Evolutionary conservation across 2,113 vertebrate genomes (phyloP).

Genomic region (Tragelaphus imberbis): DNA sequence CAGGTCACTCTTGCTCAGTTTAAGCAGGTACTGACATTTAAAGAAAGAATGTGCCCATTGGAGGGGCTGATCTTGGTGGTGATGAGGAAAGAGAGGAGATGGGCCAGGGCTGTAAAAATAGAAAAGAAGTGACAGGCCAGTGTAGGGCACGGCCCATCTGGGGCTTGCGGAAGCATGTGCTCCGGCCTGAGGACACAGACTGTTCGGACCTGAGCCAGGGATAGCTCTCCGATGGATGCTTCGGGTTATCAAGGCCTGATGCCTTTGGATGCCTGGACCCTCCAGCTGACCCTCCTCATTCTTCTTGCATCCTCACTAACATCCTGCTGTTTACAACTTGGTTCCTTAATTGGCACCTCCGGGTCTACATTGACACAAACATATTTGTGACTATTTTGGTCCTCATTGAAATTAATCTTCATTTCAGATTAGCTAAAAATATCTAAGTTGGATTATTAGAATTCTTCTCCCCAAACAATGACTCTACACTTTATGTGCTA

Average conservation of each 20-base stretch:
- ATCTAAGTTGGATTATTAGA: background rate
- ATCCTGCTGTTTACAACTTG: background rate
- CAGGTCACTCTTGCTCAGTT: background rate
- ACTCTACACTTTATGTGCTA: background rate
- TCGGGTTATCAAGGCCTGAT: background rate
- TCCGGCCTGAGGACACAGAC: background rate
- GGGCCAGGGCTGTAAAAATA: background rate
- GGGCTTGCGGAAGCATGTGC: background rate
- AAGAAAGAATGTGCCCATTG: background rate
- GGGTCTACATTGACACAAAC: background rate
- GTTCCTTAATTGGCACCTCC: background rate
- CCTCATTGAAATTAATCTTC: background rate
- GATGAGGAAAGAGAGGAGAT: background rate
- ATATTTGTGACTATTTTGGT: background rate
- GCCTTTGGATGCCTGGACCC: background rate
- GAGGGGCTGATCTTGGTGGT: background rate
- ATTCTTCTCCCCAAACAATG: background rate
- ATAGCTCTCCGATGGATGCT: background rate
- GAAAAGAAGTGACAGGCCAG: background rate
- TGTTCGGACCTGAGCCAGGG: background rate
- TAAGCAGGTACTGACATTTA: background rate
- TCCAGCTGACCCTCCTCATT: background rate
- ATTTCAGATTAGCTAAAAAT: background rate
- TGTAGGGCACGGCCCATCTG: no score
- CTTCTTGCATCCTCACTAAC: background rate